Base-by-base conservation (phyloP, 2,797 vertebrate genomes). In the Malurus leucopterus region DNA sequence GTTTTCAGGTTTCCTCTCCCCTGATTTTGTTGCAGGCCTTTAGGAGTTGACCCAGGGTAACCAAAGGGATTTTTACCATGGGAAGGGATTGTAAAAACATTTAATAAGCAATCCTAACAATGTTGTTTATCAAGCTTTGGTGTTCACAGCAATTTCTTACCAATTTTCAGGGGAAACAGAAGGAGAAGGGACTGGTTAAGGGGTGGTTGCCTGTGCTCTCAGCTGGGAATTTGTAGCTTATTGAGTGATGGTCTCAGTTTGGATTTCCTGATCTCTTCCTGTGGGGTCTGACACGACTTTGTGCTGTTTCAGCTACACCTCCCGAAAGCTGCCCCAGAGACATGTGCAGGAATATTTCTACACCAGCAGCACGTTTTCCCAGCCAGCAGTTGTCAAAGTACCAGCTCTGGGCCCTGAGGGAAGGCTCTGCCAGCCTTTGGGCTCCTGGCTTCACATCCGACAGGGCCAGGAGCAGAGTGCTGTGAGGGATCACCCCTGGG, bases 321-420 rank as follows among this genome's bases (percentile, higher is more conserved):
- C 40, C 34, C 58, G 78, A 20, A 54, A 74, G 22, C 69, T 96
- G 72, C 97, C 97, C 68, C 92, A 64, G 30, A 34, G 6, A n/a
- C 97, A 96, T 21, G 15, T 97, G 88, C 92, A 57, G 80, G 94
- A 97, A 3, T 97, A 97, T 89, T 97, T 96, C 95, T 97, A 97
- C 85, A 97, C 96, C 90, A 97, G 97, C 86, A 89, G 96, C 93
- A 96, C 95, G 72, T 97, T 96, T 49, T 75, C 96, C 57, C 90
- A 89, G 32, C 87, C 94, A 76, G 96, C 96, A 36, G 96, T 96
- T 13, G 95, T 97, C 97, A 97, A 70, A 96, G 97, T 96, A 61
- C 65, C 5, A 2, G 17, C 24, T 4, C 18, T 18, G 76, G 29
- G 51, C 29, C 30, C 47, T 43, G 40, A 29, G 61, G 43, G 69